Base-by-base conservation (phyloP, 2,797 vertebrate genomes). In the Microctenopoma lineatum region DNA sequence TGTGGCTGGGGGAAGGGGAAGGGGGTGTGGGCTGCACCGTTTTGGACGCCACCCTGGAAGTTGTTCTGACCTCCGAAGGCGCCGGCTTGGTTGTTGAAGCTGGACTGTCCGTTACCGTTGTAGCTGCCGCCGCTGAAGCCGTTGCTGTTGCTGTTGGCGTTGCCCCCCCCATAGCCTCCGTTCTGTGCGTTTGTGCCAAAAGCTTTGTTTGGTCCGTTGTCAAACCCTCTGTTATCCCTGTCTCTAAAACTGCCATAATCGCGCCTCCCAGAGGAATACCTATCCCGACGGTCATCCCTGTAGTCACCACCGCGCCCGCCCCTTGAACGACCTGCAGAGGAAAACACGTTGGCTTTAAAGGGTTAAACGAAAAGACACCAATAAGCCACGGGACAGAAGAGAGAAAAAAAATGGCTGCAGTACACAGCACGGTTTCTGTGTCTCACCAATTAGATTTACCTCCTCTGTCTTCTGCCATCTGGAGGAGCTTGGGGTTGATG, bases 401-500 rank as follows among this genome's bases (percentile, higher is more conserved):
- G 25, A 67, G 61, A 70, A 57, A 79, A 57, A 79, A 44, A 73
- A 58, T 4, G 73, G 89, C 88, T 88, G 91, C 79, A 50, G 55
- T 66, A 77, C 90, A 94, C 94, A 93, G 96, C 96, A 87, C 91
- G 86, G 92, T 88, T 93, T 92, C 84, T 92, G 92, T 93, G 90
- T 93, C 97, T 96, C 94, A 98, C 95, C 94, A 98, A 96, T 96
- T 92, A 45, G 73, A 91, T 93, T 95, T 98, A 98, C 97, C 97
- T 97, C 97, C 97, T 97, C 97, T 97, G 95, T 98, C 97, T 95
- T 98, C 96, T 51, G 96, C 92, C 94, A 99, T 94, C 86, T 99
- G 97, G 90, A 99, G 96, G 92, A 99, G 97, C 91, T 99, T 99
- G 85, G 98, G 97, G 92, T 99, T 99, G 94, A 99, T 98, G 47